These are phyloP conservation scores for Bombus waltoni DNA, from an alignment of 1,140 invertebrate genomes.

Conservation along the genomic window DNA sequence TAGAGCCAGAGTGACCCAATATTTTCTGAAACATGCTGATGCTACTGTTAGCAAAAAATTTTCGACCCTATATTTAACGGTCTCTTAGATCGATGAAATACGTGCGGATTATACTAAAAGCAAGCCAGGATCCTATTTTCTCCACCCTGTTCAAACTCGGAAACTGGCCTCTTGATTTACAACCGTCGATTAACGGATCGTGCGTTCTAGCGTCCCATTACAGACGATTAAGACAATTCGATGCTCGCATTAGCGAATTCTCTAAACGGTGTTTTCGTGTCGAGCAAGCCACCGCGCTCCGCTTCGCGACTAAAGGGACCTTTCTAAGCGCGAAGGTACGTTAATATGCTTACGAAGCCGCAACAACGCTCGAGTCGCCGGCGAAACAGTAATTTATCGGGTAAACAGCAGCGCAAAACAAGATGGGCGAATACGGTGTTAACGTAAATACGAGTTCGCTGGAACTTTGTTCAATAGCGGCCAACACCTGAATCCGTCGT, in stretches of 20 bases:
- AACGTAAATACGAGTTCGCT: conserved; percentile 40
- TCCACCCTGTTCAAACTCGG: background rate
- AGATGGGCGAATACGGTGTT: conserved; percentile 25
- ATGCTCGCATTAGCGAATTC: conserved; percentile 47
- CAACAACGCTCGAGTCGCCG: conserved; percentile 41
- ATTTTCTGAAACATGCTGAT: background rate
- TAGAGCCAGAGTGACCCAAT: background rate
- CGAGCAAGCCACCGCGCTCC: conserved; percentile 14
- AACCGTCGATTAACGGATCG: conserved; percentile 30
- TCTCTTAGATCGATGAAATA: background rate
- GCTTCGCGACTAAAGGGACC: background rate
- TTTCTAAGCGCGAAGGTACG: background rate
- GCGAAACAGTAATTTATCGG: conserved; percentile 65
- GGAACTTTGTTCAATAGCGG: conserved; percentile 25
- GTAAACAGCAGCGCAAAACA: conserved; percentile 63
- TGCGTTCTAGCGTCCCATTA: background rate
- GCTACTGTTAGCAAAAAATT: background rate
- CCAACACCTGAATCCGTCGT: conserved; percentile 5
- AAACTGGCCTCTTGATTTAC: background rate
- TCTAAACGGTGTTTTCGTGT: conserved; percentile 53
- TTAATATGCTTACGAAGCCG: conserved; percentile 60
- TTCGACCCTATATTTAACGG: background rate
- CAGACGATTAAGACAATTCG: conserved; percentile 44
- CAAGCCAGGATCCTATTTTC: background rate
- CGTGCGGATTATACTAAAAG: background rate